phyloP scores from a whole-genome alignment of 53 echinoderm and acorn worm genomes.

The Holothuria scabra region DNA sequence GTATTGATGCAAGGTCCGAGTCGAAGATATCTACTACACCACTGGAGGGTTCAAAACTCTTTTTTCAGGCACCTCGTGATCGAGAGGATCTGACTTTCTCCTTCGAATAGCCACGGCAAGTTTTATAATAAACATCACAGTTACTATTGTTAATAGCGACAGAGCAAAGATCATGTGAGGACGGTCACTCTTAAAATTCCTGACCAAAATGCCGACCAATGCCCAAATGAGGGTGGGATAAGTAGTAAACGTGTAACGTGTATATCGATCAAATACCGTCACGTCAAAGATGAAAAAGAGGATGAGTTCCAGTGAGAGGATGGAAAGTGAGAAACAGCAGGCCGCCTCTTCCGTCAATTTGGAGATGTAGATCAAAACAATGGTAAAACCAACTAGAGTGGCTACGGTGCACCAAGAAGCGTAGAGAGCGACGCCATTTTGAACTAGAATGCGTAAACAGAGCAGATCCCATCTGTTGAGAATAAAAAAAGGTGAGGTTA shows the following conservation, averaged over 20 bases:
- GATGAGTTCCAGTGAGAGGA: conserved; percentile 62
- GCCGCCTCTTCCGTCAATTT: conserved; percentile 53
- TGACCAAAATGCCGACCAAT: conserved; percentile 45
- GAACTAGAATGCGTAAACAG: conserved; percentile 52
- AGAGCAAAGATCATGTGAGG: conserved; percentile 18
- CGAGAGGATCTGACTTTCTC: conserved; percentile 14
- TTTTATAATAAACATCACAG: conserved; percentile 4
- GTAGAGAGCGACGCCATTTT: conserved; percentile 63
- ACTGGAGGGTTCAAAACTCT: not conserved
- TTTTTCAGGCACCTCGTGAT: conserved; percentile 16
- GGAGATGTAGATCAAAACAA: conserved; percentile 54
- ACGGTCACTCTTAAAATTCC: conserved; percentile 37
- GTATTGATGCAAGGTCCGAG: too few species aligned
- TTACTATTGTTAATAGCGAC: conserved; percentile 2
- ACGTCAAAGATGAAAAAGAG: conserved; percentile 63
- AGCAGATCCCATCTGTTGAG: conserved; percentile 39
- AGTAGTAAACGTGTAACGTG: conserved; percentile 59
- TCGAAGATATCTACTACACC: too few species aligned
- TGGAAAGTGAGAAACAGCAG: conserved; percentile 46
- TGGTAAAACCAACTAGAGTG: conserved; percentile 52
- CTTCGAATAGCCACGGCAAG: not conserved
- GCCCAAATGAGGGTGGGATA: conserved; percentile 63
- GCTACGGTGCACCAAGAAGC: conserved; percentile 65
- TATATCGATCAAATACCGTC: conserved; percentile 50
- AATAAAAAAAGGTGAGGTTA: too few species aligned